Evolutionary conservation across 1,140 invertebrate species (phyloP).

Genomic region (Theocolax elegans): DNA sequence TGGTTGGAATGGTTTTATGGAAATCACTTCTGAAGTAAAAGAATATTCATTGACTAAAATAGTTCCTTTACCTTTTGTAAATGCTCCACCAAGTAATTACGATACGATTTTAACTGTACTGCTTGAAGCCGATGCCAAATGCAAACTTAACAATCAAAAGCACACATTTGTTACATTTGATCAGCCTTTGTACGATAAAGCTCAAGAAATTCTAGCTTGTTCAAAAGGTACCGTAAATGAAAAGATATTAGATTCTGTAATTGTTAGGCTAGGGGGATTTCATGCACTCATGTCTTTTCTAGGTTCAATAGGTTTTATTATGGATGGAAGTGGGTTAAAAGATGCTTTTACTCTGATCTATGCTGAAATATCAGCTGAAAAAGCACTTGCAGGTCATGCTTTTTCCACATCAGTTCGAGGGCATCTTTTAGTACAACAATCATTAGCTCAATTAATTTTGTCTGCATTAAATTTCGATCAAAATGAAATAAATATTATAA

Average conservation of each 20-base stretch:
- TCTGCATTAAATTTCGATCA: not conserved
- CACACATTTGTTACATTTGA: constrained; percentile 59
- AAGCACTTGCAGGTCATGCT: constrained; percentile 58
- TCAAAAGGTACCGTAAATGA: too few relatives aligned
- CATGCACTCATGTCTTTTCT: constrained; percentile 60
- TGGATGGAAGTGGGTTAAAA: too few relatives aligned
- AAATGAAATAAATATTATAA: not conserved
- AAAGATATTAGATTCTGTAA: constrained; percentile 31
- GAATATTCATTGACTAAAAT: not conserved
- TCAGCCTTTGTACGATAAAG: constrained; percentile 47
- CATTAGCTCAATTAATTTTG: constrained; percentile 52
- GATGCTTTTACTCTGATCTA: constrained; percentile 52
- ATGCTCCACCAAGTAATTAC: not conserved
- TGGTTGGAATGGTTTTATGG: not conserved
- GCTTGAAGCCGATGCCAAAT: not conserved
- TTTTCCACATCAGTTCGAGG: constrained; percentile 55
- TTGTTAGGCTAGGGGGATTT: constrained; percentile 50
- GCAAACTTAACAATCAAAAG: not conserved
- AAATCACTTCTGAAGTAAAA: not conserved
- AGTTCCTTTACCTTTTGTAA: not conserved
- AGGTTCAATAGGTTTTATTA: constrained; percentile 59
- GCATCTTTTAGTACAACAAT: constrained; percentile 43
- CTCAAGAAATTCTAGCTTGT: constrained; percentile 39
- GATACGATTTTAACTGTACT: not conserved
- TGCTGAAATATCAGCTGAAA: constrained; percentile 54